phyloP scores from a whole-genome alignment of 2,888 invertebrate species.

The Andricus curvator region DNA sequence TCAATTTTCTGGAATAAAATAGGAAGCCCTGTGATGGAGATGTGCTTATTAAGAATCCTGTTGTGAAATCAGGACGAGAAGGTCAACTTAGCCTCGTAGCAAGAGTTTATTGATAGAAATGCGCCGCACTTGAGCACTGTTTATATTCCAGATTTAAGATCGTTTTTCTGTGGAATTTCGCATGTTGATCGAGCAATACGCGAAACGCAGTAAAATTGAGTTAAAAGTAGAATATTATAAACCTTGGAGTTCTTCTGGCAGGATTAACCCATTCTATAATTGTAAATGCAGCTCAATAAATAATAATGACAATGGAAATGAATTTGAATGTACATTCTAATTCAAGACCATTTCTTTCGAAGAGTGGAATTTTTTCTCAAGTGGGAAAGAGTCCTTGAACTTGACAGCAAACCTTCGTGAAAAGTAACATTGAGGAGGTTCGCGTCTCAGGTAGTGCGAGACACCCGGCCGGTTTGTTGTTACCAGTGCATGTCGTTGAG shows the following conservation, averaged over 20 bases:
- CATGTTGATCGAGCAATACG: neutral
- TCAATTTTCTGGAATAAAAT: constrained; percentile 25
- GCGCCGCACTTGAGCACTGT: neutral
- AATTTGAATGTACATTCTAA: neutral
- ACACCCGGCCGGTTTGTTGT: constrained; percentile 25
- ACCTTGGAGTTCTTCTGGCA: too few species aligned
- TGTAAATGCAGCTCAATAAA: neutral
- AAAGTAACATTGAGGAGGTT: constrained; percentile 3
- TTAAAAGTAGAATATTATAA: neutral
- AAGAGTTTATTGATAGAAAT: constrained; percentile 25
- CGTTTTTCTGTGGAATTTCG: neutral
- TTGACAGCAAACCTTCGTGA: neutral
- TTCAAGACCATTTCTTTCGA: neutral
- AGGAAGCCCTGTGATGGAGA: constrained; percentile 11
- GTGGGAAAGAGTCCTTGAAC: constrained; percentile 19
- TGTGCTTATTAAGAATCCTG: constrained; percentile 19
- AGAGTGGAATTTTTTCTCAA: neutral
- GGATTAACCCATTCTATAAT: neutral
- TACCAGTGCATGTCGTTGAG: constrained; percentile 35
- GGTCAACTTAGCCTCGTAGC: constrained; percentile 8
- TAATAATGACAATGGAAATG: neutral
- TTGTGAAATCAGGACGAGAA: constrained; percentile 2
- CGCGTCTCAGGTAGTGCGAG: constrained; percentile 22
- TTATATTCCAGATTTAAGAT: neutral
- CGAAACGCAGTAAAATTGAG: neutral